A percentile compares a stretch with the other conserved stretches of the same genome.
Conservation (phyloP, 2,113 vertebrate genomes). For the Tychaedon coryphoeus region DNA sequence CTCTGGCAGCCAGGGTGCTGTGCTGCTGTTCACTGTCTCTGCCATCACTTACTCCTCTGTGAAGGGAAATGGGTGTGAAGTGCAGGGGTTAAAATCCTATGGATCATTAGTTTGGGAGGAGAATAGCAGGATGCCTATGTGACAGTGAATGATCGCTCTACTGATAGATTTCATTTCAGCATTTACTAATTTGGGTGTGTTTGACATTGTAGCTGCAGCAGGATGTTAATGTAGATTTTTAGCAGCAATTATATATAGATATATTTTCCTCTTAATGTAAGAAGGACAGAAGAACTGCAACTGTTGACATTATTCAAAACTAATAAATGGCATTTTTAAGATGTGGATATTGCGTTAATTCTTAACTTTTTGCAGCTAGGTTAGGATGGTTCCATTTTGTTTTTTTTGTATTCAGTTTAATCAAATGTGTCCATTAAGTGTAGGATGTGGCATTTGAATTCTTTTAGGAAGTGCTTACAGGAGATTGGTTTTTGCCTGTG, state of each 20-base stretch:
- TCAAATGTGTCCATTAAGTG: background rate
- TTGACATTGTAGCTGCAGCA: background rate
- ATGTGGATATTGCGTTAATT: background rate
- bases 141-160: background rate
- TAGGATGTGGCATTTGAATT: constrained; percentile 11
- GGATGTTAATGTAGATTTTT: background rate
- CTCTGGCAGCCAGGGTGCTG: background rate
- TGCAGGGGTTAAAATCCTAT: background rate
- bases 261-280: background rate
- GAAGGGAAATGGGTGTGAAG: background rate
- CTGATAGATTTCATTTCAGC: background rate
- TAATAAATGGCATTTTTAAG: background rate
- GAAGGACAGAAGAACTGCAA: background rate
- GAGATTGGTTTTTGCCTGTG: constrained; percentile 27
- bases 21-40: background rate
- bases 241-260: background rate
- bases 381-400: background rate
- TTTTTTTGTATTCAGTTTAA: background rate
- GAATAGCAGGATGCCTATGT: background rate
- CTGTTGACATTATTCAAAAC: background rate
- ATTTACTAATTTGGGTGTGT: background rate
- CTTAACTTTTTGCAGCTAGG: background rate
- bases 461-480: background rate
- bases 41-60: background rate
- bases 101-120: background rate